These are phyloP conservation scores for Cheumatopsyche charites DNA, from an alignment of 1,140 invertebrate genomes.

Conservation along the genomic window DNA sequence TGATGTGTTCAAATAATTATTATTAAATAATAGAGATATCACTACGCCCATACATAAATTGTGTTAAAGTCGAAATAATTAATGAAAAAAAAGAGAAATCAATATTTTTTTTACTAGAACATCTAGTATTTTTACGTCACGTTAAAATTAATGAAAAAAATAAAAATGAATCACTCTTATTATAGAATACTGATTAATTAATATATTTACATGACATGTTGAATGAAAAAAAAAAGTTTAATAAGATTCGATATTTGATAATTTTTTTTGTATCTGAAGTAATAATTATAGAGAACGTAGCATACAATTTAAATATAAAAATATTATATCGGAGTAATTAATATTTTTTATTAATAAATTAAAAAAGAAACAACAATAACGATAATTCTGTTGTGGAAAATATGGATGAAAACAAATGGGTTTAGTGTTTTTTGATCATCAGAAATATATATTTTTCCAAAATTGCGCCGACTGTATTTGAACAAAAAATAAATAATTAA, in stretches of 20 bases:
- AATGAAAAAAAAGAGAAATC: constrained; percentile 60
- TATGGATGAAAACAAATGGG: no score
- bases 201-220: constrained; percentile 62
- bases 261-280: constrained; percentile 34
- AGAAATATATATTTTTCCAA: constrained; percentile 36
- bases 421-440: constrained; percentile 29
- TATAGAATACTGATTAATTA: constrained; percentile 63
- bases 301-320: constrained; percentile 19
- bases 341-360: constrained; percentile 25
- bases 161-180: constrained; percentile 51
- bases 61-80: constrained; percentile 11
- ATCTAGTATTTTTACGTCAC: constrained; percentile 34
- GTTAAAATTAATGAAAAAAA: no score
- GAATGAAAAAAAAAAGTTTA: constrained; percentile 61
- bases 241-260: constrained; percentile 42
- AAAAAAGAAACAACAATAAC: constrained; percentile 16
- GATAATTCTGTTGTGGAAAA: constrained; percentile 22
- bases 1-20: constrained; percentile 41
- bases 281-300: constrained; percentile 28
- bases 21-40: constrained; percentile 38
- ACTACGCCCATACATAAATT: constrained; percentile 28
- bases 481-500: constrained; percentile 3
- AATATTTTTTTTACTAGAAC: constrained; percentile 47
- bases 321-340: constrained; percentile 19
- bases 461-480: constrained; percentile 21